Evolutionary conservation across 2,113 vertebrate genomes (phyloP), one percentile per base, ranked within the genome.

Genomic region (Cygnus buccinator): DNA sequence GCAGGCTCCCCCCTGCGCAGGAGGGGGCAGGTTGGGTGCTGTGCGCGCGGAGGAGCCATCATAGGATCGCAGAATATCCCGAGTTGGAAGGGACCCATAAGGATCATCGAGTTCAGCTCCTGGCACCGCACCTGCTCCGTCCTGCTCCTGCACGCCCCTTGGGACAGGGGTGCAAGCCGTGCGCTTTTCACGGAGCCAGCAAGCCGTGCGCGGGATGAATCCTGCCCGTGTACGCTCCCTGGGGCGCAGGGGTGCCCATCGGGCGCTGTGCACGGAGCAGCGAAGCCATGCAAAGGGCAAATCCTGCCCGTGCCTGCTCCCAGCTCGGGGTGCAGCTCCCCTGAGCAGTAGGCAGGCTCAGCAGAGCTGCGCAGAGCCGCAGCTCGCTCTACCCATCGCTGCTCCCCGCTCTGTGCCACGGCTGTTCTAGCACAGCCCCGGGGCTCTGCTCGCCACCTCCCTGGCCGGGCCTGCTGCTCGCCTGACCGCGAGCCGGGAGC

Each of bases 81-180:
- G 46, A 48, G 46, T 20, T 11, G 46, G 46, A 48, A 48, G 46
- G 46, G 46, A 48, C 20, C 46, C 10, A 2, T 22, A 22, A 48
- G 46, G 46, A 48, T 21, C 20, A 21, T 48, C 46, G 46, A 22
- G 46, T 21, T 10, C 46, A 22, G 6, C 46, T 48, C 46, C 3
- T 48, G 46, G 46, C 46, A 21, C 46, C 46, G 21, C 46, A 48
- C 46, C 46, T 48, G 46, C 43, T 21, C 16, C 19, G 21, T 50
- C 46, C 63, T 43, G 9, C 26, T 28, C 0, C 0, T 2, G 63
- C 3, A 2, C 7, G 0, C 12, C 31, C 10, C 19, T 11, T 1
- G 2, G 46, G 11, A 4, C 6, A 23, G 7, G 39, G 29, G 31
- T 21, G 13, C 57, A 22, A 35, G n/a, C 21, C n/a, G n/a, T n/a